Base-by-base conservation (phyloP, 2,113 vertebrate species). In the Cyanistes caeruleus region DNA sequence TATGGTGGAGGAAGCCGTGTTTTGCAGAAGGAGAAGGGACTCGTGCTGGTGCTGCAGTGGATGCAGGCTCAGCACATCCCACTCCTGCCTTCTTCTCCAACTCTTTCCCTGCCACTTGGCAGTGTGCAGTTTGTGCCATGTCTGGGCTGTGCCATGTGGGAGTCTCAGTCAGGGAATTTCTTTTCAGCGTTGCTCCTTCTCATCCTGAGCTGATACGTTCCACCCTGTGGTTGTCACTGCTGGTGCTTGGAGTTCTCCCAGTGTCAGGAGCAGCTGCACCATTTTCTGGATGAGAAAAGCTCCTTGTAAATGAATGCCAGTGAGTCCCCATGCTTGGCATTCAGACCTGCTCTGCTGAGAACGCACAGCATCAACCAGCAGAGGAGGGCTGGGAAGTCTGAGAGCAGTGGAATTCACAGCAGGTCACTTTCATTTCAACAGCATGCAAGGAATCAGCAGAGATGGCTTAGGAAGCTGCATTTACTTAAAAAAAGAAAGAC, bases 241-340 rank as follows among this genome's bases (percentile, higher is more conserved):
- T 62, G 68, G 43, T 68, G 46, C 89, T 77, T 60, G 48, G 74
- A 60, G 31, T 76, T 84, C 76, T 56, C n/a, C n/a, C 4, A 8
- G 39, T 4, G 1, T 30, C 2, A 13, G 77, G 63, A 91, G 72
- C 93, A 93, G 69, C 72, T 94, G 95, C 76, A 67, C 58, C 53
- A 60, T 89, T 95, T 96, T 94, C 87, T 87, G 93, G 73, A 83
- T 92, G 82, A 95, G 84, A 46, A 94, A 84, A 58, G 43, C 51
- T 95, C 48, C 25, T 89, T 77, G 58, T 67, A 73, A 94, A 44
- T 20, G 41, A 79, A 28, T 39, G 43, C 43, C 12, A 46, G 51
- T 23, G n/a, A 64, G 56, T 77, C 33, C 58, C 43, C 33, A 39
- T 0, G 1, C 80, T 49, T 68, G 58, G 49, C 24, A 25, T 78